Evolutionary conservation across 2,888 invertebrate genomes (phyloP), one percentile per base, ranked within the genome.

Genomic region (Phortica magna): DNA sequence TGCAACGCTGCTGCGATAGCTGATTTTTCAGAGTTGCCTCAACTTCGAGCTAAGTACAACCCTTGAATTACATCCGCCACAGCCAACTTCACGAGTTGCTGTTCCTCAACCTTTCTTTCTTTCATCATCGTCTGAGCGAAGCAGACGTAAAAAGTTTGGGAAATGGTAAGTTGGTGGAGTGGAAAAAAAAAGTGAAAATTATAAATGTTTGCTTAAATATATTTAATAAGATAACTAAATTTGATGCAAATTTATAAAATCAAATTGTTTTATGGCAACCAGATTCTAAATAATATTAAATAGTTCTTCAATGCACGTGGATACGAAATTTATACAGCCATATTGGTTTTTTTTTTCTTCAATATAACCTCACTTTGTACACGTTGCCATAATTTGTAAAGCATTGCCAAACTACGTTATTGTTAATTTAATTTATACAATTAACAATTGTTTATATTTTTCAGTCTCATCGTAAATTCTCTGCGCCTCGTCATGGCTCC

Each of bases 381-480:
- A 48, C 55, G 43, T 39, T 22, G 22, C 68, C n/a, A 17, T 9
- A 17, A 48, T 10, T 5, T n/a, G 12, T n/a, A n/a, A 12, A 55
- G 55, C 55, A 55, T n/a, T 55, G 55, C 65, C 10, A 5, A 70
- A 31, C 2, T 31, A n/a, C 19, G 73, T 17, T 10, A 0, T 39
- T 68, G 61, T n/a, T 73, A 76, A 77, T 61, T 39, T 55, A 0
- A 7, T 4, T 39, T 22, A 0, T 61, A 0, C 53, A 14, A 39
- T 4, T 64, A 43, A 68, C 7, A 12, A 22, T 65, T n/a, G 57
- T 55, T 17, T 22, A 10, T 61, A 7, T 3, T 83, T 93, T 95
- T 82, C 93, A 99, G 99, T 99, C 99, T 93, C 99, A 99, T 94
- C 96, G 99, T 92, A 99, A 99, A 93, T 99, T 99, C 93, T 99